phyloP scores from a whole-genome alignment of 2,888 invertebrate species.

The Ditula angustiorana region DNA sequence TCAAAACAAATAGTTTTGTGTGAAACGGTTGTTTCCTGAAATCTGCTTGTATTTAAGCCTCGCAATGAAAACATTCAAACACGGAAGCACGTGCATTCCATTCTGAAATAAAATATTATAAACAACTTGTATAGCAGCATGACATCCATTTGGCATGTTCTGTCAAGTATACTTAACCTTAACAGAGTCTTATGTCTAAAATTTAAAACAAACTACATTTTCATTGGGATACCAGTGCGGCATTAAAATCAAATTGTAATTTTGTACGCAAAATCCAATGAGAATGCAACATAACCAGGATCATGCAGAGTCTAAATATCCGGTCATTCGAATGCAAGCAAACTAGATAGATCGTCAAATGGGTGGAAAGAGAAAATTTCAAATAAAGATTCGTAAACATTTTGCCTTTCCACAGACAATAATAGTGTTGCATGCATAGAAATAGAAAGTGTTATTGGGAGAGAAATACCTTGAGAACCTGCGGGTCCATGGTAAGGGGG shows the following conservation, averaged over 20 bases:
- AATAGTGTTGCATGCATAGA: slow-evolving; percentile 75
- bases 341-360: slow-evolving; percentile 56
- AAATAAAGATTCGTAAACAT: slow-evolving; percentile 13
- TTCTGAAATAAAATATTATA: slow-evolving; percentile 33
- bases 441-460: slow-evolving; percentile 81
- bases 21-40: slow-evolving; percentile 54
- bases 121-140: slow-evolving; percentile 29
- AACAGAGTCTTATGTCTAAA: slow-evolving; percentile 10
- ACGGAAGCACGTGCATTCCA: slow-evolving; percentile 64
- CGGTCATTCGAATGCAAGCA: slow-evolving; percentile 62
- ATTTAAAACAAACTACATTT: slow-evolving; percentile 5
- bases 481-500: slow-evolving; percentile 83
- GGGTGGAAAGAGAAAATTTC: slow-evolving; percentile 55
- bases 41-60: slow-evolving; percentile 54
- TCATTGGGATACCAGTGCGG: background rate
- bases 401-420: slow-evolving; percentile 57
- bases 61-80: slow-evolving; percentile 57
- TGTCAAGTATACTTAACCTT: slow-evolving; percentile 31
- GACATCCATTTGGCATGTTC: slow-evolving; percentile 18
- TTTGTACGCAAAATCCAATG: slow-evolving; percentile 7
- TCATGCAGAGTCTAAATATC: slow-evolving; percentile 63
- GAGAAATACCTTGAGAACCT: slow-evolving; percentile 86
- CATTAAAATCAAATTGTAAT: background rate
- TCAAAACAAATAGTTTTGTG: slow-evolving; percentile 46
- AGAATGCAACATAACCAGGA: slow-evolving; percentile 52